Percentiles rank a stretch among this genome's conserved stretches.
Conservation (phyloP, 2,888 invertebrate genomes). For the Sipunculus nudus region DNA sequence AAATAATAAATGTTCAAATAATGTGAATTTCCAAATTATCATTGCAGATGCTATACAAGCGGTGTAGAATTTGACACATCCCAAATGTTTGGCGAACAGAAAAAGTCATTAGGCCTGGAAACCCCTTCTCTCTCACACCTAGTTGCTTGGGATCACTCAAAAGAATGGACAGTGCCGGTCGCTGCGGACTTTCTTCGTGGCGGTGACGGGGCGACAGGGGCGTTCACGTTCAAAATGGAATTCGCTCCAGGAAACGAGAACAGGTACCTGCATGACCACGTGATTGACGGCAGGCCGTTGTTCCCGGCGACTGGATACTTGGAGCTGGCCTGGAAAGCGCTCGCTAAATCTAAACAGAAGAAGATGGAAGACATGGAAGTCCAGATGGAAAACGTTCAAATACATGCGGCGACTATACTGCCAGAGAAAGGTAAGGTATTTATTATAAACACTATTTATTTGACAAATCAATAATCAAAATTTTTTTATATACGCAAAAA, state of each 20-base stretch:
- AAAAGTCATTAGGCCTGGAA: not conserved
- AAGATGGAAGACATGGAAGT: slow-evolving; percentile 76
- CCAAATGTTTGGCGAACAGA: not conserved
- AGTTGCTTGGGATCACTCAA: slow-evolving; percentile 85
- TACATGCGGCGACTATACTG: slow-evolving; percentile 3
- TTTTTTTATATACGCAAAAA: too few species aligned
- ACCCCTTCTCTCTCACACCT: slow-evolving; percentile 78
- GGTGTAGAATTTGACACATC: slow-evolving; percentile 4
- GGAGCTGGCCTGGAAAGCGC: slow-evolving; percentile 67
- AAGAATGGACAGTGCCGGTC: slow-evolving; percentile 74
- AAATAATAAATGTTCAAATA: too few species aligned
- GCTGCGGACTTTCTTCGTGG: not conserved
- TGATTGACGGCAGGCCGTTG: slow-evolving; percentile 85
- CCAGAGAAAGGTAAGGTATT: not conserved
- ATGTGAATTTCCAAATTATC: too few species aligned
- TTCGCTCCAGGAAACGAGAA: too few species aligned
- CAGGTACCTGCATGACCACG: slow-evolving; percentile 71
- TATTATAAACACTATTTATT: too few species aligned
- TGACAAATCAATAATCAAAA: too few species aligned
- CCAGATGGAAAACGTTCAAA: slow-evolving; percentile 81
- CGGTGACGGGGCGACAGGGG: too few species aligned
- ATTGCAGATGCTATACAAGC: slow-evolving; percentile 4
- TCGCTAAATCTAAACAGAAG: slow-evolving; percentile 4
- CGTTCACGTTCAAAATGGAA: too few species aligned
- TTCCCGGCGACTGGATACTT: slow-evolving; percentile 85